phyloP scores from a whole-genome alignment of 2,113 vertebrate species.

The Sigmodon hispidus region DNA sequence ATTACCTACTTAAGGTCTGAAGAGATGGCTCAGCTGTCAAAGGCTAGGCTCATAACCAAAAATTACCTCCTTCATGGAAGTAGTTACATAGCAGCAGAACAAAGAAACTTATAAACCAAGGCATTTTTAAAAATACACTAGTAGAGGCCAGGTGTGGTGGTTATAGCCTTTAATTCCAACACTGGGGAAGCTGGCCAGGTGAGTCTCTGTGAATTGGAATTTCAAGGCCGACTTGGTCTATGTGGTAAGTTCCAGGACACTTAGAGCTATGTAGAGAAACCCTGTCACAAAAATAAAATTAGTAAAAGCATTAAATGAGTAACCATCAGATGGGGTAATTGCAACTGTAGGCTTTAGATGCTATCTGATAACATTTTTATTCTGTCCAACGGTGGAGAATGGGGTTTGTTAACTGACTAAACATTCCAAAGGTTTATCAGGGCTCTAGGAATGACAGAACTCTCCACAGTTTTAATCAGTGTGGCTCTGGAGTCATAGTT shows the following conservation, averaged over 20 bases:
- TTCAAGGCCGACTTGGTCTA: background rate
- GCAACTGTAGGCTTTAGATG: background rate
- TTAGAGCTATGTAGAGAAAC: background rate
- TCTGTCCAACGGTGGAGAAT: background rate
- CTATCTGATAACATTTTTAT: background rate
- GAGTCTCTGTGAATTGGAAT: background rate
- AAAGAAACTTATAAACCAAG: background rate
- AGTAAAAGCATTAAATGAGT: background rate
- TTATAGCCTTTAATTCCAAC: background rate
- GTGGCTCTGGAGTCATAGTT: background rate
- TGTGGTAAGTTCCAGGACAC: background rate
- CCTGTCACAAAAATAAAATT: background rate
- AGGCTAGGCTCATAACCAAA: too few species aligned
- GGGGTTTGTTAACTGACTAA: background rate
- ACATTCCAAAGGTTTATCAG: background rate
- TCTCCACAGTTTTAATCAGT: background rate
- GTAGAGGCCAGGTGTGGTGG: background rate
- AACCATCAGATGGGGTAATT: background rate
- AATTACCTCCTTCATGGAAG: background rate
- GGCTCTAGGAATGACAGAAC: background rate
- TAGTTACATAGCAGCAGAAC: background rate
- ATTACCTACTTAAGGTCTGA: too few species aligned
- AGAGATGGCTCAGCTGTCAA: too few species aligned
- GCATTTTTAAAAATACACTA: background rate
- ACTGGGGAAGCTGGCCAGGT: background rate